Conservation (phyloP, 2,888 invertebrate genomes). For the Caenorhabditis drosophilae region DNA sequence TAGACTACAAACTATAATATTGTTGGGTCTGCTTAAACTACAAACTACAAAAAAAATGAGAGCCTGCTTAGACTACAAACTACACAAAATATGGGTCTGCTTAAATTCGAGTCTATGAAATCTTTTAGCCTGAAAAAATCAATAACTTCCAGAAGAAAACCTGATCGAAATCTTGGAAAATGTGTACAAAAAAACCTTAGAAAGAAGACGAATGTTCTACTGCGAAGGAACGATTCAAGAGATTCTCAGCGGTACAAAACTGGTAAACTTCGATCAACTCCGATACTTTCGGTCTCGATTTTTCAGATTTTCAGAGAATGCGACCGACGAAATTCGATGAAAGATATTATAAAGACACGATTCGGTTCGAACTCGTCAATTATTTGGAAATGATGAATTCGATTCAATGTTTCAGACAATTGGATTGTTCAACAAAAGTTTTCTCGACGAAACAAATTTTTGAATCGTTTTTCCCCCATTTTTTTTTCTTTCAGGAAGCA, state of each 20-base stretch:
- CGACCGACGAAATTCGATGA: conserved; percentile 39
- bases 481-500: conserved; percentile 41
- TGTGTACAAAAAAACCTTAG: conserved; percentile 40
- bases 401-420: conserved; percentile 15
- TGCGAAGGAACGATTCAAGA: conserved; percentile 51
- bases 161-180: conserved; percentile 32
- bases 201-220: conserved; percentile 56
- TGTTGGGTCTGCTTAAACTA: too few relatives aligned
- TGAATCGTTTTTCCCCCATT: too few relatives aligned
- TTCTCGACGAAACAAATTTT: background rate
- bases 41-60: too few relatives aligned
- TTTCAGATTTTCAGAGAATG: conserved; percentile 29
- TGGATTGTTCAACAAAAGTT: conserved; percentile 23
- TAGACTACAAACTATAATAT: too few relatives aligned
- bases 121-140: too few relatives aligned
- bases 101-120: too few relatives aligned
- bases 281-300: background rate
- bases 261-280: conserved; percentile 17
- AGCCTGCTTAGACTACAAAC: too few relatives aligned
- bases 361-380: conserved; percentile 35
- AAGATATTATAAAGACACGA: conserved; percentile 38
- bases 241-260: conserved; percentile 51
- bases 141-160: conserved; percentile 21
- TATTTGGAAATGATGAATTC: conserved; percentile 37
- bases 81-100: too few relatives aligned